A percentile compares a stretch with the other conserved stretches of the same genome.
phyloP scores from a whole-genome alignment of 1,140 invertebrate species.

The Philotrypesis tridentata region DNA sequence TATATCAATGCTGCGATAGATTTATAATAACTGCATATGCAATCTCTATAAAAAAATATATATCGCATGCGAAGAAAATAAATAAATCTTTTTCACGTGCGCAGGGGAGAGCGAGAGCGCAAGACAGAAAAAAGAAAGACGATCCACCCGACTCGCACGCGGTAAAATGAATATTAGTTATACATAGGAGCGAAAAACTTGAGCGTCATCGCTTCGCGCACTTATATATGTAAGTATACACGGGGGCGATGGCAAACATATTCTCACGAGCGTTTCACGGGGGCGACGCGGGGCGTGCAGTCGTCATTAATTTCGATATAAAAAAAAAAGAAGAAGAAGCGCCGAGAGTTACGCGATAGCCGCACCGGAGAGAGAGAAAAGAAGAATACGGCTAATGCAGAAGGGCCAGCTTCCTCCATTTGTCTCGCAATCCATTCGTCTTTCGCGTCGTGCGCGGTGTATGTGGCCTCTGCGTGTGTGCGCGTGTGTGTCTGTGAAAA shows the following conservation, averaged over 20 bases:
- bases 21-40: too few relatives aligned
- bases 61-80: too few relatives aligned
- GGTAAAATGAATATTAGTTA: too few relatives aligned
- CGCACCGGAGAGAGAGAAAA: neutral
- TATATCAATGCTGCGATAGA: too few relatives aligned
- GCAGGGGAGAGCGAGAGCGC: too few relatives aligned
- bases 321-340: slow-evolving; percentile 3
- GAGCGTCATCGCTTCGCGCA: neutral
- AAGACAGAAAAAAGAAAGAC: neutral
- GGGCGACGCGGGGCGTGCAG: neutral
- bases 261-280: slow-evolving; percentile 15
- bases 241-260: neutral
- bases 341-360: neutral
- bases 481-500: neutral
- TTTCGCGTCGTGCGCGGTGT: neutral
- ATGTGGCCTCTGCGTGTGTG: neutral
- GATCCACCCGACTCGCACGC: too few relatives aligned
- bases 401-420: slow-evolving; percentile 35
- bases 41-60: too few relatives aligned
- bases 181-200: neutral
- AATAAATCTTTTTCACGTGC: too few relatives aligned
- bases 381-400: slow-evolving; percentile 20
- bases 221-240: too few relatives aligned
- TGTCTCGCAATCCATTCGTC: slow-evolving; percentile 15
- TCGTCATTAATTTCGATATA: slow-evolving; percentile 33